Percentiles rank a stretch among this genome's conserved stretches.
These are phyloP conservation scores for Meleagris gallopavo DNA, from an alignment of 2,113 vertebrate species.

Conservation along the genomic window DNA sequence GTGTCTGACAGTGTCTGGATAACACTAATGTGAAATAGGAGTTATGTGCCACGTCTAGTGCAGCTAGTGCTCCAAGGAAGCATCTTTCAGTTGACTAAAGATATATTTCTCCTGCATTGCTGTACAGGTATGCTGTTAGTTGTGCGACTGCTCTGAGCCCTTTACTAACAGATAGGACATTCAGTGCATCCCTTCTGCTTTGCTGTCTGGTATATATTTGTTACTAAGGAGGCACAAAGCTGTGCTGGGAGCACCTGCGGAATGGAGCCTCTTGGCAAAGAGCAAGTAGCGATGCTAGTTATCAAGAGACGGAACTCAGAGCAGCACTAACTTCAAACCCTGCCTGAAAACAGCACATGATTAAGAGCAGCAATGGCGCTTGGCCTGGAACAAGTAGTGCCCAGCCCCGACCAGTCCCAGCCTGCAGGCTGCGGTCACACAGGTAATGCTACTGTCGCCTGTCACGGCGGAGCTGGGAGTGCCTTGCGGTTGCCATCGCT, in stretches of 20 bases:
- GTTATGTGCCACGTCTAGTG: neutral
- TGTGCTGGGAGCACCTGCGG: fast-evolving
- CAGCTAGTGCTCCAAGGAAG: neutral
- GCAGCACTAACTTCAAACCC: fast-evolving
- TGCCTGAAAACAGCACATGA: fast-evolving
- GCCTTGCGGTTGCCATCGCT: neutral
- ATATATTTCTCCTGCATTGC: neutral
- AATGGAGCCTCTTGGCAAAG: fast-evolving
- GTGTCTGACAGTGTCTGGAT: neutral
- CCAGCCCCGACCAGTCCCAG: too few species aligned
- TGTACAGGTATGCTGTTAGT: fast-evolving
- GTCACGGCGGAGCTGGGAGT: fast-evolving
- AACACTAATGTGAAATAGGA: neutral
- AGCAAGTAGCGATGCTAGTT: fast-evolving
- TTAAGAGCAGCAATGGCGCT: fast-evolving
- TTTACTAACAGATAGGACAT: neutral
- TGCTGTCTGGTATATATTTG: neutral
- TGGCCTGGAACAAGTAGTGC: neutral
- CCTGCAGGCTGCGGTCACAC: neutral
- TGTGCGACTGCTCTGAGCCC: neutral
- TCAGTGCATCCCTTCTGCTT: neutral
- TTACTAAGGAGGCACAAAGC: neutral
- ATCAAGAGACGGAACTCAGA: fast-evolving
- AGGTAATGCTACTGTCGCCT: too few species aligned
- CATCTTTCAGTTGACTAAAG: neutral